These are phyloP conservation scores for Dryobotodes eremita DNA, from an alignment of 2,888 invertebrate genomes.

Conservation along the genomic window DNA sequence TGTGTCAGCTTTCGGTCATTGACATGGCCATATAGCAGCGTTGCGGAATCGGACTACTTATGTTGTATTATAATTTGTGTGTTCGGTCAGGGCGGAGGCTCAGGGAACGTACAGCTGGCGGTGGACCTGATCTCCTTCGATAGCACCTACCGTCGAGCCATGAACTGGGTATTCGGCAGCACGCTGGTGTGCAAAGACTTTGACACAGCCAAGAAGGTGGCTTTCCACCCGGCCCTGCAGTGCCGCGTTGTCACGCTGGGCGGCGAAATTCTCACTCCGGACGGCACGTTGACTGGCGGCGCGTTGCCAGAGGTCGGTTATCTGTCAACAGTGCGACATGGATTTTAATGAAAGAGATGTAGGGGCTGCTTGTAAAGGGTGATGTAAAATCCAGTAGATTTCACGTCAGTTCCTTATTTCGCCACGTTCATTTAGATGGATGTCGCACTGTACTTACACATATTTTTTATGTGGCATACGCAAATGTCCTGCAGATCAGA, in stretches of 20 bases:
- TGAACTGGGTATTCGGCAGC: conserved; percentile 97
- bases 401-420: background rate
- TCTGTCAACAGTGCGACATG: background rate
- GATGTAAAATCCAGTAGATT: background rate
- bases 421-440: background rate
- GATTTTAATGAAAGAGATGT: background rate
- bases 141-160: conserved; percentile 92
- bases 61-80: background rate
- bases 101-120: conserved; percentile 95
- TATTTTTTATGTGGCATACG: background rate
- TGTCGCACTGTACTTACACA: background rate
- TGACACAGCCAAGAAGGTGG: conserved; percentile 94
- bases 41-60: background rate
- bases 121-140: conserved; percentile 94
- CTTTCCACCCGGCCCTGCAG: conserved; percentile 93
- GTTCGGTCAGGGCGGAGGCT: conserved; percentile 90
- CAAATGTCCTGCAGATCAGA: background rate
- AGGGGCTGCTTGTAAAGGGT: too few relatives aligned
- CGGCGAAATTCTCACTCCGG: conserved; percentile 97
- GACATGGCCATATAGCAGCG: background rate
- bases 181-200: conserved; percentile 96
- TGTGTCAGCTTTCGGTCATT: background rate
- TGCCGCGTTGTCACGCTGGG: conserved; percentile 96
- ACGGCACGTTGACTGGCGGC: conserved; percentile 97
- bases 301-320: conserved; percentile 90